Percentiles rank a stretch among this genome's conserved stretches.
phyloP scores from a whole-genome alignment of 2,113 vertebrate genomes.

The Halichoerus grypus region DNA sequence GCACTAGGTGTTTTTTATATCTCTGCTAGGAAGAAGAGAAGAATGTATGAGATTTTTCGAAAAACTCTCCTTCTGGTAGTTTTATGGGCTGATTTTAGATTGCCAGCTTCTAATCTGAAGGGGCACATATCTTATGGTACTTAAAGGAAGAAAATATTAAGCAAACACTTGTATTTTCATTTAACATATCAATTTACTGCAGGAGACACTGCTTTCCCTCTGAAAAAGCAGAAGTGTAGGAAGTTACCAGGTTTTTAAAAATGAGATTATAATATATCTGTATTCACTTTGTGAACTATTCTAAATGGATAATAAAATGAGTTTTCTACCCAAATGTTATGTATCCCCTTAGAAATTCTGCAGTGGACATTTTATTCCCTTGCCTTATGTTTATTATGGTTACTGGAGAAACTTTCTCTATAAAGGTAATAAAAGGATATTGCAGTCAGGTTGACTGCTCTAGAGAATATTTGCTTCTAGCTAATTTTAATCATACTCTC shows the following conservation, averaged over 20 bases:
- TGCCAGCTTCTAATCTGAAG: neutral
- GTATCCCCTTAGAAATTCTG: neutral
- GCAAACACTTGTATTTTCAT: neutral
- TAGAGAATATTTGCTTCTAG: slow-evolving; percentile 63
- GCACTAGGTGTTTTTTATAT: neutral
- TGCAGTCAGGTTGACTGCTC: neutral
- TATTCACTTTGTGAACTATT: neutral
- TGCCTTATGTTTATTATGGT: neutral
- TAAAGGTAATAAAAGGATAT: slow-evolving; percentile 50
- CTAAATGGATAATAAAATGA: neutral
- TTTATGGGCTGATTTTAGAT: slow-evolving; percentile 7
- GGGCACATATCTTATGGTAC: neutral
- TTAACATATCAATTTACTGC: neutral
- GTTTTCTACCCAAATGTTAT: neutral
- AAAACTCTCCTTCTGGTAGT: neutral
- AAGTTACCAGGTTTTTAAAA: neutral
- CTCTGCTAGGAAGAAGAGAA: slow-evolving; percentile 8
- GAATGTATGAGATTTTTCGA: slow-evolving; percentile 52
- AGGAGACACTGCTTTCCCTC: neutral
- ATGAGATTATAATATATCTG: neutral
- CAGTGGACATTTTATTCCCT: slow-evolving; percentile 43
- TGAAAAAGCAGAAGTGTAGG: slow-evolving; percentile 1
- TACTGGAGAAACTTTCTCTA: neutral
- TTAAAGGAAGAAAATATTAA: slow-evolving; percentile 57
- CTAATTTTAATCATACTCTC: slow-evolving; percentile 68